Percentiles rank a stretch among this genome's conserved stretches.
phyloP scores from a whole-genome alignment of 2,797 vertebrate genomes.

The Siniperca undulata region DNA sequence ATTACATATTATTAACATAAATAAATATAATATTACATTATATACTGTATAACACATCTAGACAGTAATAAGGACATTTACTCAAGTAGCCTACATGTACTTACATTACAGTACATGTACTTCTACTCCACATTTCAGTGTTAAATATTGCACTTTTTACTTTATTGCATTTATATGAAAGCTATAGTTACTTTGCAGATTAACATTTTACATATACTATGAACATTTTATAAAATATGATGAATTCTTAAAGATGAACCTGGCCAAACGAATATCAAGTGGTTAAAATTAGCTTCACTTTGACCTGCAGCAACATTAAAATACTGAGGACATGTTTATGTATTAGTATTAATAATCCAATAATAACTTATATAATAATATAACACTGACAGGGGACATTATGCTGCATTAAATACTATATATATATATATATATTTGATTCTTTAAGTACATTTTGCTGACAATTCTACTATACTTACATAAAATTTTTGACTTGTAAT shows the following conservation, averaged over 20 bases:
- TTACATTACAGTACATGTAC: no score
- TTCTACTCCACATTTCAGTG: neutral
- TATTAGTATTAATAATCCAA: neutral
- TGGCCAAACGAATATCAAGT: neutral
- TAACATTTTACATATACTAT: neutral
- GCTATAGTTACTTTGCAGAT: neutral
- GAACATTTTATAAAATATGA: neutral
- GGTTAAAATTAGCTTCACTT: neutral
- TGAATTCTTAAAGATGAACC: neutral
- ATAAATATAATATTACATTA: neutral
- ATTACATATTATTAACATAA: neutral
- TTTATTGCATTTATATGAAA: neutral
- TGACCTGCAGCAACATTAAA: neutral
- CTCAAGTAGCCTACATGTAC: neutral
- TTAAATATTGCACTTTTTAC: neutral
- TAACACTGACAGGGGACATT: neutral
- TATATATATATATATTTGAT: no score
- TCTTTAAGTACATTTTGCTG: neutral
- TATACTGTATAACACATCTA: neutral
- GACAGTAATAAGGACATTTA: neutral
- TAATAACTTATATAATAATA: neutral
- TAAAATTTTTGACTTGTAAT: no score
- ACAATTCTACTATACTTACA: neutral
- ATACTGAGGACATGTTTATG: neutral
- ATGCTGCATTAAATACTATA: no score